Conservation (phyloP, 1,140 invertebrate genomes). For the Gonioctena quinquepunctata region DNA sequence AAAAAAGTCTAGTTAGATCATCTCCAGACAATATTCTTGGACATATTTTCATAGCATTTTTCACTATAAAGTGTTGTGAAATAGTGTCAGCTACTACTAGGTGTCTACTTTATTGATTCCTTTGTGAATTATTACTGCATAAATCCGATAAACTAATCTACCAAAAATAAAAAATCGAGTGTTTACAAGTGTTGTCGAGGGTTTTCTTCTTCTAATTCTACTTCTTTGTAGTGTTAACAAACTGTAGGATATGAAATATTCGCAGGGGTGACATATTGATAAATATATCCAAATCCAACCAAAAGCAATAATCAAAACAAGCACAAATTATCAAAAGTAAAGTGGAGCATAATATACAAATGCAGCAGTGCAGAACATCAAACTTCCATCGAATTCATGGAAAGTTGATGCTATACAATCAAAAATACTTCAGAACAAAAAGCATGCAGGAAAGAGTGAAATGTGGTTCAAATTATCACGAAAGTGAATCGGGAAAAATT, state of each 20-base stretch:
- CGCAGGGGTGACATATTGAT: constrained; percentile 50
- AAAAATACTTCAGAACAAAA: background rate
- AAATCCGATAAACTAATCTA: background rate
- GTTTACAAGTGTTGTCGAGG: background rate
- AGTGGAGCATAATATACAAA: background rate
- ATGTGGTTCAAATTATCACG: background rate
- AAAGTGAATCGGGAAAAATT: background rate
- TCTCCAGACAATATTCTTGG: background rate
- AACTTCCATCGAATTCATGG: background rate
- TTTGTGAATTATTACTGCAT: background rate
- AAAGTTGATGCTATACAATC: background rate
- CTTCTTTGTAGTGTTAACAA: background rate
- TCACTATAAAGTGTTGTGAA: background rate
- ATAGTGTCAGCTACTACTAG: background rate
- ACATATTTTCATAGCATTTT: too few species aligned
- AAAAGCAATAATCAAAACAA: background rate
- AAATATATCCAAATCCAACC: background rate
- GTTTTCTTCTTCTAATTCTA: background rate
- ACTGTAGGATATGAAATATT: constrained; percentile 1
- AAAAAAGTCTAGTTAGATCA: too few species aligned
- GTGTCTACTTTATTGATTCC: background rate
- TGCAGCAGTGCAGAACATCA: background rate
- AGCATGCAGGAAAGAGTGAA: background rate
- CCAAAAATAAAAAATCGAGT: background rate
- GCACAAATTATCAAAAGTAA: background rate